These are phyloP conservation scores for Agriopis leucophaearia DNA, from an alignment of 2,888 invertebrate species.

Conservation along the genomic window DNA sequence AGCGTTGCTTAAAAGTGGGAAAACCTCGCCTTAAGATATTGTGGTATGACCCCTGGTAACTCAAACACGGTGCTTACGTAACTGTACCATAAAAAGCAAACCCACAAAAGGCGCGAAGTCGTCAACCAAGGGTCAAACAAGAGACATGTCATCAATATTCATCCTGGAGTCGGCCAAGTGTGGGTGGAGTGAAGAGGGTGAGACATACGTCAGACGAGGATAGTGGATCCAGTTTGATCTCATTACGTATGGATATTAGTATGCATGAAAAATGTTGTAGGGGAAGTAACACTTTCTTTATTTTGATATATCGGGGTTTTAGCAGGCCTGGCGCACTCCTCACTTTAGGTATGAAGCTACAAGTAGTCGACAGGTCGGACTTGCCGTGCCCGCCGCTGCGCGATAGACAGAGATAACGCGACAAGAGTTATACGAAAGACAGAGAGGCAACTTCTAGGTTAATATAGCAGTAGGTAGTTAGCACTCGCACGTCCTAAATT, in stretches of 20 bases:
- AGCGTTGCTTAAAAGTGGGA: no score
- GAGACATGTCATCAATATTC: conserved; percentile 52
- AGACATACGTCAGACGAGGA: conserved; percentile 62
- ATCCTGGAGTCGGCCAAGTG: conserved; percentile 57
- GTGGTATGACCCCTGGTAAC: background rate
- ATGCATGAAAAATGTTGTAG: conserved; percentile 32
- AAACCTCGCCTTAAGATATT: background rate
- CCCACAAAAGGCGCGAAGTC: conserved; percentile 35
- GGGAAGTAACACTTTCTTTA: background rate
- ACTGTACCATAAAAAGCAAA: conserved; percentile 29
- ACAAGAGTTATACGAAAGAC: no score
- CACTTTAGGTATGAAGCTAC: no score
- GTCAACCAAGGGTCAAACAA: conserved; percentile 35
- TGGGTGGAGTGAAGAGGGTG: conserved; percentile 69
- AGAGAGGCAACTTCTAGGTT: no score
- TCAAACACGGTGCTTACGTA: background rate
- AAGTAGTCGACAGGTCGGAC: no score
- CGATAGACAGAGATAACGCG: no score
- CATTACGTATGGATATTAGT: conserved; percentile 50
- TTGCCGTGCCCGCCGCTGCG: no score
- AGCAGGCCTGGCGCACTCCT: no score
- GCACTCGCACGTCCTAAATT: no score
- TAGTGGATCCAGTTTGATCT: conserved; percentile 49
- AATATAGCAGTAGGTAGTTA: no score
- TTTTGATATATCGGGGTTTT: background rate